Evolutionary conservation across 2,888 invertebrate species (phyloP), one percentile per base, ranked within the genome.

Genomic region (Melanchra persicariae): DNA sequence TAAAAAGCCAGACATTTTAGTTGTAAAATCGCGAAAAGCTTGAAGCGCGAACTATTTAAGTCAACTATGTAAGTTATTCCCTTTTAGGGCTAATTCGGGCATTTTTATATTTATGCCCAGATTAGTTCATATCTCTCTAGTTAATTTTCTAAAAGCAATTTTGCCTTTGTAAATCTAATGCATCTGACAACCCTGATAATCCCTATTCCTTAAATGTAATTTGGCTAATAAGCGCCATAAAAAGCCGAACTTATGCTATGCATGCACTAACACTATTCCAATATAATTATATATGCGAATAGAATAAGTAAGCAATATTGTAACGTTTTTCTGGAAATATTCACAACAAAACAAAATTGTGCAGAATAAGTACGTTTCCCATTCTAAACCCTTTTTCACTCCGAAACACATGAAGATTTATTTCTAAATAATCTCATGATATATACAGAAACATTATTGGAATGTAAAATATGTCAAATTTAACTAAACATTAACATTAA

Each of bases 211-310:
- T 75, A 78, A 72, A 60, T 57, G 70, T 84, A 80, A 55, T 37
- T 57, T 71, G 79, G 82, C 83, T 69, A 51, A 61, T 78, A 81
- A 71, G n/a, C 55, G 77, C 79, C 84, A 74, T 47, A 69, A 77
- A 59, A 85, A 74, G 80, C 74, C 43, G 61, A 80, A 74, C 83
- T 74, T 76, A 83, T 75, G 64, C 79, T 82, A 84, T 77, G 72
- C 71, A 84, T 78, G 70, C 70, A 79, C 79, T 87, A 82, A 79
- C 69, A 77, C 65, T 80, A 80, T 76, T 73, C 69, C 70, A 79
- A 82, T 86, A n/a, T n/a, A n/a, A n/a, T n/a, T n/a, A n/a, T n/a
- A 86, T 84, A 83, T 79, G 87, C 85, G 76, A 88, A 87, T 87
- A 71, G 59, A 83, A 87, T 81, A 82, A 81, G 79, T 83, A 81